Base-by-base conservation (phyloP, 2,797 vertebrate genomes). In the Heliangelus exortis region DNA sequence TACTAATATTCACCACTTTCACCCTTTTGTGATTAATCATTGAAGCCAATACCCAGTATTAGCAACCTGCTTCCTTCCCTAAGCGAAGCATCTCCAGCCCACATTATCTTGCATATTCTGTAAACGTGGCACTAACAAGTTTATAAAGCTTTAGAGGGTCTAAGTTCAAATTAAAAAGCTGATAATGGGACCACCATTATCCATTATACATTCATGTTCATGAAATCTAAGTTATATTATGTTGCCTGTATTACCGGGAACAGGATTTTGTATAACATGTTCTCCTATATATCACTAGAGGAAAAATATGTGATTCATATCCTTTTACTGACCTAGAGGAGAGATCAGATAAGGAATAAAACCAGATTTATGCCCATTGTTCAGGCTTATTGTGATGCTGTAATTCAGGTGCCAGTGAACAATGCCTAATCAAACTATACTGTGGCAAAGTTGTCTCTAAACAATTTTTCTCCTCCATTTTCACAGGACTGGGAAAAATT, bases 341-440 rank as follows among this genome's bases (percentile, higher is more conserved):
- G 80, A 83, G 80, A 84, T 76, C 90, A 95, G 92, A 94, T 9
- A 33, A 65, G 36, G 68, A 88, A 89, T 82, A 78, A 89, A 73
- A 47, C 31, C 65, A 63, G 15, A 69, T 79, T 95, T 92, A 90
- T 9, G 39, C 69, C 31, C 29, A 28, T 61, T 92, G 74, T 84
- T 95, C 58, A 65, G 63, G n/a, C 82, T 95, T 93, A 87, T 88
- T 4, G 0, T 20, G 47, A 84, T n/a, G 59, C 93, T 83, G 71
- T 45, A 95, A 74, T 62, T 73, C 76, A 63, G 67, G 73, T 88
- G 91, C 55, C 4, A 2, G 59, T 51, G 71, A 90, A 25, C 0
- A 2, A 90, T 36, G 81, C 19, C 81, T 92, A 89, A 92, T 86
- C 75, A 39, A 65, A 29, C 84, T 16, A 53, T 33, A 45, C 59